Evolutionary conservation across 2,888 invertebrate genomes (phyloP).

Genomic region (Theodoxus fluviatilis): DNA sequence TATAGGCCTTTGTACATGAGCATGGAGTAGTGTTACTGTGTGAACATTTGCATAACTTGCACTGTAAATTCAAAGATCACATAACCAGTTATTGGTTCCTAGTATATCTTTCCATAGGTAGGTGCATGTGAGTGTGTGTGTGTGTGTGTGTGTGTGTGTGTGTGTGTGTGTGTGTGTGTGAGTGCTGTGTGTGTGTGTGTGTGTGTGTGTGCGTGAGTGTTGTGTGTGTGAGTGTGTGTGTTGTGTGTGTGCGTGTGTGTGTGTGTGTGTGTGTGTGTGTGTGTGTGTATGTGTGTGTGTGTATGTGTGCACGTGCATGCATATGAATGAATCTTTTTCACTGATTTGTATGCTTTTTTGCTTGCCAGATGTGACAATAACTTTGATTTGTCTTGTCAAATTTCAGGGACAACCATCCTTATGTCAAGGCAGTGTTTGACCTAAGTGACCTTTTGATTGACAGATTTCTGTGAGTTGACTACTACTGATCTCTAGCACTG

Average conservation of each 20-base stretch:
- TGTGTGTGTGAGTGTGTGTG: background rate
- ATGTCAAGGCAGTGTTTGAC: constrained; percentile 37
- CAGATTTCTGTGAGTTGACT: constrained; percentile 36
- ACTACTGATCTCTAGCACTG: too few species aligned
- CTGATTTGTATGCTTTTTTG: background rate
- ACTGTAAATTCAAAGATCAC: too few species aligned
- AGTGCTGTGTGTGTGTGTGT: background rate
- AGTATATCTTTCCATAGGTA: too few species aligned
- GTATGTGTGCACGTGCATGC: background rate
- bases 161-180: background rate
- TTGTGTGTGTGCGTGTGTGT: background rate
- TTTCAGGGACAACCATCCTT: constrained; percentile 38
- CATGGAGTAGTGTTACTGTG: too few species aligned
- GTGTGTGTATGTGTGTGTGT: constrained; percentile 3
- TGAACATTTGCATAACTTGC: too few species aligned
- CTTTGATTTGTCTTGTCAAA: background rate
- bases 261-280: background rate
- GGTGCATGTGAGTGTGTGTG: background rate
- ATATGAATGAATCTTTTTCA: background rate
- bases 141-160: background rate
- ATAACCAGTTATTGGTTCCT: too few species aligned
- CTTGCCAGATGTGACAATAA: background rate
- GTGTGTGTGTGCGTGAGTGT: background rate
- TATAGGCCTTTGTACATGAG: too few species aligned
- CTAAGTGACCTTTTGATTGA: constrained; percentile 28